Evolutionary conservation across 2,113 vertebrate genomes (phyloP).

Genomic region (Lota lota): DNA sequence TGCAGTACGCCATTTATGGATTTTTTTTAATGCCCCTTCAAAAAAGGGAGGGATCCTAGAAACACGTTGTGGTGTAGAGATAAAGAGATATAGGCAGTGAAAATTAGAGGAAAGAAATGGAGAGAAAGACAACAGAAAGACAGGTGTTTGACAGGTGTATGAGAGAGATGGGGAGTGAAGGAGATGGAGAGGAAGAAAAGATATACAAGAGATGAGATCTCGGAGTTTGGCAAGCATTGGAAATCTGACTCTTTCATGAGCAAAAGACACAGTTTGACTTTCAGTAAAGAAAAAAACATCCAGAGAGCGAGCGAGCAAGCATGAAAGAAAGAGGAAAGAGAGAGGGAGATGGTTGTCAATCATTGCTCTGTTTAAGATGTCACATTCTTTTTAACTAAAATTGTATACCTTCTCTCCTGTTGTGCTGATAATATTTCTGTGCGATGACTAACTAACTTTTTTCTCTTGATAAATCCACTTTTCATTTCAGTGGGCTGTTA

Average conservation of each 20-base stretch:
- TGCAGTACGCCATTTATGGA: no score
- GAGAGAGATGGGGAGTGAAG: neutral
- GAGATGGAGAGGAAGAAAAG: neutral
- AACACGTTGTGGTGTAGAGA: neutral
- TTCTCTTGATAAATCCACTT: no score
- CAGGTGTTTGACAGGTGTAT: no score
- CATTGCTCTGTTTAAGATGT: neutral
- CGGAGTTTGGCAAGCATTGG: slow-evolving; percentile 3
- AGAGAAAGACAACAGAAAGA: no score
- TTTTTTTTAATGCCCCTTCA: neutral
- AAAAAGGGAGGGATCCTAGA: neutral
- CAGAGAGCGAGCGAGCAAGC: neutral
- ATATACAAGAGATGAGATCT: no score
- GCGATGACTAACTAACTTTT: no score
- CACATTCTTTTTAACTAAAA: neutral
- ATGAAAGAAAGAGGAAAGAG: neutral
- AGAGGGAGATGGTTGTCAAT: slow-evolving; percentile 1
- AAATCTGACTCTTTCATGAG: slow-evolving; percentile 23
- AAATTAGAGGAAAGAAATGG: neutral
- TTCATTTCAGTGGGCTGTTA: no score
- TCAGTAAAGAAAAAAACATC: slow-evolving; percentile 6
- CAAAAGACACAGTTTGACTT: slow-evolving; percentile 18
- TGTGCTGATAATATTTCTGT: no score
- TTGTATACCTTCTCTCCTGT: no score
- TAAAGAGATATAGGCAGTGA: neutral